phyloP scores from a whole-genome alignment of 2,113 vertebrate genomes.

The Lamprotornis superbus region DNA sequence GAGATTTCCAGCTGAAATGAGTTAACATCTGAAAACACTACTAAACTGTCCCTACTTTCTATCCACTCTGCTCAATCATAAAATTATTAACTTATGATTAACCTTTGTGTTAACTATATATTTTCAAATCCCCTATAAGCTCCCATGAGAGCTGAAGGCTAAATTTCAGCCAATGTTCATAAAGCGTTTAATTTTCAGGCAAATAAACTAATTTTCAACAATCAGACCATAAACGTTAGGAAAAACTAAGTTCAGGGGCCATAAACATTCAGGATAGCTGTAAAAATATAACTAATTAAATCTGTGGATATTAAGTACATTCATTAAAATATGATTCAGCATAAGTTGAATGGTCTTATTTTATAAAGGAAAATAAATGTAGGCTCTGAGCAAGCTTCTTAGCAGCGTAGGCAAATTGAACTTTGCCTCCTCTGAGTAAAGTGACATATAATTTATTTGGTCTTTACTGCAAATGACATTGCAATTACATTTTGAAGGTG shows the following conservation, averaged over 20 bases:
- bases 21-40: neutral
- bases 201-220: neutral
- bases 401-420: neutral
- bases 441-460: neutral
- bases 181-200: neutral
- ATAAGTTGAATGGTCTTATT: neutral
- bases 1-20: slow-evolving; percentile 30
- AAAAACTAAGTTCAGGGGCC: neutral
- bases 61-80: neutral
- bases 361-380: neutral
- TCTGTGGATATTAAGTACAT: neutral
- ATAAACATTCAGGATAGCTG: neutral
- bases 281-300: neutral
- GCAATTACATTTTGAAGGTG: neutral
- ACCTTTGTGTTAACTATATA: neutral
- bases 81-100: neutral
- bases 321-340: neutral
- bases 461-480: neutral
- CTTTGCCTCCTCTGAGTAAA: neutral
- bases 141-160: neutral
- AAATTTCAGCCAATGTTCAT: neutral
- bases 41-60: neutral
- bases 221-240: neutral
- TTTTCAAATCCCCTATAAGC: neutral
- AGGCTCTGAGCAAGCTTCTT: neutral